Base-by-base conservation (phyloP, 2,797 vertebrate genomes). In the Siniperca scherzeri region DNA sequence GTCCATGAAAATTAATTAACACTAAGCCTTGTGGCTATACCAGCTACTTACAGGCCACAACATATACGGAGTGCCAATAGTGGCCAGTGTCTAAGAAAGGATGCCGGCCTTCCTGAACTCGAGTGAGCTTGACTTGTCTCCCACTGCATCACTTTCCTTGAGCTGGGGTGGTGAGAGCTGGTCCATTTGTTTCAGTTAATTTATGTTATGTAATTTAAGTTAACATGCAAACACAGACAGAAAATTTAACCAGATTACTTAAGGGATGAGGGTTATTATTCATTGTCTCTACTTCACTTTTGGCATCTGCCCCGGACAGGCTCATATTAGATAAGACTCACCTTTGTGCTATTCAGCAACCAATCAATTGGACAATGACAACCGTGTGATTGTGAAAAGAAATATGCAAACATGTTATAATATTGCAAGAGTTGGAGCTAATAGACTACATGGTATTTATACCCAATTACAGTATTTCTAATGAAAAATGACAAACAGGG, bases 241-340 rank as follows among this genome's bases (percentile, higher is more conserved):
- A 69, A 80, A 80, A 79, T 42, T 61, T 36, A 77, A 62, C 25
- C 30, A 17, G n/a, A 67, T 84, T 77, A 77, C 65, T 61, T 82
- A 42, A 55, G 70, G 60, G 76, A 78, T 25, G 19, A 56, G 42
- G 77, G 66, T 83, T 84, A 25, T 78, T 84, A 52, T 83, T 85
- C 66, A 78, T 38, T 67, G 67, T 77, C 67, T 55, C 17, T 10
- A 13, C 40, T 22, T 74, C 44, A 52, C 27, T 38, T 33, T 67
- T 21, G 22, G 57, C 38, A 36, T 48, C 60, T 57, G 10, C 8
- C 46, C 48, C 42, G 70, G 77, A 77, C 74, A 77, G 53, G 42
- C 78, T 74, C 25, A 14, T 25, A 66, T 83, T 50, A 73, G 55
- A 85, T 60, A 70, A 48, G 48, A 67, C 42, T 19, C 27, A 2